phyloP scores from a whole-genome alignment of 2,113 vertebrate genomes.

The Phaethon lepturus region DNA sequence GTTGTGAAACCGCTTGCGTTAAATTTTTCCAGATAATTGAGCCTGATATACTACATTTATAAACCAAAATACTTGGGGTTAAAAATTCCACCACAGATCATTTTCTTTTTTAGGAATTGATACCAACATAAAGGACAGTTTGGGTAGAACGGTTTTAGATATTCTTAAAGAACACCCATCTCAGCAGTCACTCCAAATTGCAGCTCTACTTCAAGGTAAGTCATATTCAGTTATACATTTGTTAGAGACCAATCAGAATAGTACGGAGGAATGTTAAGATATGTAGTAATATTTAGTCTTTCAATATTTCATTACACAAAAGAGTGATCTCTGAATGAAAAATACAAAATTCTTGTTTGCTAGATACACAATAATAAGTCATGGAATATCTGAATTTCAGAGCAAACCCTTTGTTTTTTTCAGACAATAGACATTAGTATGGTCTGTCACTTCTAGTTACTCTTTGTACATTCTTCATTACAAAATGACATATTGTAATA shows the following conservation, averaged over 20 bases:
- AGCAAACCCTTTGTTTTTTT: background rate
- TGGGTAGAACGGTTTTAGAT: slow-evolving; percentile 91
- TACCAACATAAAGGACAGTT: slow-evolving; percentile 87
- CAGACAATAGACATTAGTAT: background rate
- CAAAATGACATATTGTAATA: background rate
- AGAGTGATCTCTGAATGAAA: background rate
- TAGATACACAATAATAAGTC: background rate
- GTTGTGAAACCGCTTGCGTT: background rate
- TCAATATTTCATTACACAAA: background rate
- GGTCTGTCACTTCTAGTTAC: background rate
- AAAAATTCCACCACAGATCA: slow-evolving; percentile 5
- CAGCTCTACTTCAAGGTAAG: slow-evolving; percentile 92
- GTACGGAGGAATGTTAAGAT: background rate
- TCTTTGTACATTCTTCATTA: background rate
- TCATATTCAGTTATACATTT: background rate
- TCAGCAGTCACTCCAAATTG: slow-evolving; percentile 94
- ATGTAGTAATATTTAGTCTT: background rate
- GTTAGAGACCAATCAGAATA: background rate
- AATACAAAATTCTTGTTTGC: background rate
- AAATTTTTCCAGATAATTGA: background rate
- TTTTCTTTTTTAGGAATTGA: slow-evolving; percentile 88
- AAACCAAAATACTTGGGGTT: background rate
- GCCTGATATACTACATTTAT: background rate
- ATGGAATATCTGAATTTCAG: background rate
- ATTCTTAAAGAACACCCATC: slow-evolving; percentile 93